phyloP scores from a whole-genome alignment of 2,113 vertebrate genomes.

The Aythya baeri region DNA sequence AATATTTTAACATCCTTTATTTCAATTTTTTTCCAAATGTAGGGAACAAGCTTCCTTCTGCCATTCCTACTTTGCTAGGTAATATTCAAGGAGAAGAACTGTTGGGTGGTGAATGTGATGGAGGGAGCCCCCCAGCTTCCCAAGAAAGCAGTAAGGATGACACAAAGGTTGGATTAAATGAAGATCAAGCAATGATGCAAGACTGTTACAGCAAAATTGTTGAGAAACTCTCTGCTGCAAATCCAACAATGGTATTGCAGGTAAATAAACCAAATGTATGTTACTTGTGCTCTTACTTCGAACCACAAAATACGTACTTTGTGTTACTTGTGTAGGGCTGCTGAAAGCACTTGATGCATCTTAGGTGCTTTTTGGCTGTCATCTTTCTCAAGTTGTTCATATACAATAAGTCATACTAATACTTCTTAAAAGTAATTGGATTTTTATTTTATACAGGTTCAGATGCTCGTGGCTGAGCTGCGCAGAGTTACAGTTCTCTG shows the following conservation, averaged over 20 bases:
- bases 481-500: slow-evolving; percentile 96
- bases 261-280: slow-evolving; percentile 66
- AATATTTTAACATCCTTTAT: neutral
- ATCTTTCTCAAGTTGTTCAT: neutral
- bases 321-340: neutral
- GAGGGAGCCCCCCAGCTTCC: slow-evolving; percentile 82
- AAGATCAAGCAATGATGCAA: slow-evolving; percentile 99
- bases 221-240: slow-evolving; percentile 93
- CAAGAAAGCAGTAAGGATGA: slow-evolving; percentile 88
- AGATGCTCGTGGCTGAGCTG: slow-evolving; percentile 95
- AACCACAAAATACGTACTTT: rapidly evolving
- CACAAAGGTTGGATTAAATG: slow-evolving; percentile 86
- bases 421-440: neutral
- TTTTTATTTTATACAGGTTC: slow-evolving; percentile 80
- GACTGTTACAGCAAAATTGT: slow-evolving; percentile 99
- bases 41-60: slow-evolving; percentile 92
- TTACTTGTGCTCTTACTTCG: neutral
- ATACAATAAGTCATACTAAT: neutral
- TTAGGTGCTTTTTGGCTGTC: neutral
- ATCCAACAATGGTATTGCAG: slow-evolving; percentile 98
- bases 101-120: slow-evolving; percentile 84
- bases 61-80: slow-evolving; percentile 91
- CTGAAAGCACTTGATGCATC: neutral
- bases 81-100: slow-evolving; percentile 93
- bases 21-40: neutral